Evolutionary conservation across 2,113 vertebrate species (phyloP).

Genomic region (Electrona antarctica): DNA sequence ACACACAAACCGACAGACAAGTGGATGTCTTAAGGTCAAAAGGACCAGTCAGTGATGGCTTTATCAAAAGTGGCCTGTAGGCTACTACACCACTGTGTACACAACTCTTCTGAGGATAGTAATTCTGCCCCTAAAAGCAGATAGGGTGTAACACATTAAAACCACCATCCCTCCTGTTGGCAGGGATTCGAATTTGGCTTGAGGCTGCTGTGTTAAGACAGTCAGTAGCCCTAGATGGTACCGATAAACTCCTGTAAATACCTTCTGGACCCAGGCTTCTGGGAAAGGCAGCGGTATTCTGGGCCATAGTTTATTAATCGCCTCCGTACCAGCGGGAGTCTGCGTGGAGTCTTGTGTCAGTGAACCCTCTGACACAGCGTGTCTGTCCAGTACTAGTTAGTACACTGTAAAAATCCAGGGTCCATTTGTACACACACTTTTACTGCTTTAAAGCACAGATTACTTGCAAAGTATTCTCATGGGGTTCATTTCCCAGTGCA

Average conservation of each 20-base stretch:
- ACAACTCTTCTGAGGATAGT: conserved; percentile 26
- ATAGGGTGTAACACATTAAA: conserved; percentile 39
- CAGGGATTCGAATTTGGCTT: conserved; percentile 43
- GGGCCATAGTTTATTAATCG: conserved; percentile 61
- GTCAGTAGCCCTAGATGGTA: conserved; percentile 45
- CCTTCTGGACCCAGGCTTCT: conserved; percentile 70
- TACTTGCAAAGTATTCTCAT: background rate
- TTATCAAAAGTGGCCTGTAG: conserved; percentile 33
- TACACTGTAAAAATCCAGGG: no score
- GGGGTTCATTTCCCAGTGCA: conserved; percentile 18
- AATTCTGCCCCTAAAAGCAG: conserved; percentile 42
- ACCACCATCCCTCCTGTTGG: conserved; percentile 24
- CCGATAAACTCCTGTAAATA: conserved; percentile 74
- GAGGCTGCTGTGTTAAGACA: conserved; percentile 52
- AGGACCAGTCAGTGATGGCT: conserved; percentile 14
- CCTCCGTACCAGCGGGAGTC: conserved; percentile 43
- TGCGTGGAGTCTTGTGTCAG: conserved; percentile 37
- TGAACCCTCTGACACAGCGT: conserved; percentile 33
- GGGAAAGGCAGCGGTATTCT: conserved; percentile 63
- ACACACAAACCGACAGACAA: background rate
- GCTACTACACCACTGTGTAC: conserved; percentile 1
- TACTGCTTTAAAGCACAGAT: no score
- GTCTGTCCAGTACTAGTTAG: conserved; percentile 25
- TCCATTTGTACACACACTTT: no score
- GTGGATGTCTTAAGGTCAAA: conserved; percentile 13